Percentiles rank a stretch among this genome's conserved stretches.
phyloP scores from a whole-genome alignment of 2,797 vertebrate genomes.

The Tiaroga cobitis region DNA sequence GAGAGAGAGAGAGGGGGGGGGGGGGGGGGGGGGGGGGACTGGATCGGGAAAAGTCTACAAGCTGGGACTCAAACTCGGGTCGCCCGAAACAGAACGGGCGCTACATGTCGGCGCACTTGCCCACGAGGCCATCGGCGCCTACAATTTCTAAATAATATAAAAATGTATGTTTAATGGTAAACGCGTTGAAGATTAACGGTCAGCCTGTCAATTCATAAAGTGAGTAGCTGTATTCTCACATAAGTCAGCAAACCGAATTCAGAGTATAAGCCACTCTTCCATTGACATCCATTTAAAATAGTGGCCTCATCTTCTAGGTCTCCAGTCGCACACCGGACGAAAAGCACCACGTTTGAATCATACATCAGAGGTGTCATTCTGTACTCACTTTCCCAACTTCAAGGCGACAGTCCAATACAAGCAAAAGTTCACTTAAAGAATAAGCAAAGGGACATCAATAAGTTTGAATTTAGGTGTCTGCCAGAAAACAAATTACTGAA shows the following conservation, averaged over 20 bases:
- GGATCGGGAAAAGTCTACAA: too few species aligned
- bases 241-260: background rate
- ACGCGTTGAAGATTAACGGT: background rate
- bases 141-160: background rate
- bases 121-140: too few species aligned
- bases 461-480: background rate
- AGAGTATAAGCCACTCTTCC: background rate
- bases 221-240: background rate
- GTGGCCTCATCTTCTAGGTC: background rate
- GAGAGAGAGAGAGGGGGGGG: too few species aligned
- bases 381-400: background rate
- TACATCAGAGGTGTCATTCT: background rate
- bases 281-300: background rate
- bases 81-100: too few species aligned
- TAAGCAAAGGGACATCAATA: background rate
- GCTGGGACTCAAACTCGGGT: too few species aligned
- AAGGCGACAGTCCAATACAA: background rate
- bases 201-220: background rate
- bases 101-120: too few species aligned
- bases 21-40: fast-evolving
- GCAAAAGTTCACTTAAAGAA: background rate
- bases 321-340: background rate
- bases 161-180: background rate
- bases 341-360: background rate
- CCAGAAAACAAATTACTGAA: background rate